A percentile compares a stretch with the other conserved stretches of the same genome.
phyloP scores from a whole-genome alignment of 2,113 vertebrate species.

The Amblyornis subalaris region DNA sequence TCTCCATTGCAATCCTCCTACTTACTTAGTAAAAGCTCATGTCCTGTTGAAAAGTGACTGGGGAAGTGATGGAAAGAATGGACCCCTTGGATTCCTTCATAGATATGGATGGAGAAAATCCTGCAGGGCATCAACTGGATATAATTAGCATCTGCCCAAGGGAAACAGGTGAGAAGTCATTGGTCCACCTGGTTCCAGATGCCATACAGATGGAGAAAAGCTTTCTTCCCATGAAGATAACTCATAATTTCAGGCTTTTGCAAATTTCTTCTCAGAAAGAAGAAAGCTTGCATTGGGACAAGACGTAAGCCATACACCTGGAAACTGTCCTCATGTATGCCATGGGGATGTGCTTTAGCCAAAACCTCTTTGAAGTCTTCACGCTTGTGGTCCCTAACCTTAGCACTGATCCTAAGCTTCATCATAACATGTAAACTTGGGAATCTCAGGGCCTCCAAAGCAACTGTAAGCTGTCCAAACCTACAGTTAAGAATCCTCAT shows the following conservation, averaged over 20 bases:
- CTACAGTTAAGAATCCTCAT: background rate
- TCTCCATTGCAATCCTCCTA: background rate
- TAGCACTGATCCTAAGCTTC: background rate
- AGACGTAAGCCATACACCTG: background rate
- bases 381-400: background rate
- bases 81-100: background rate
- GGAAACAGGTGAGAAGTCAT: background rate
- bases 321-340: background rate
- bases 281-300: background rate
- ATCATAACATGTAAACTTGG: background rate
- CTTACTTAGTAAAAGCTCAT: background rate
- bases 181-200: background rate
- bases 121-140: background rate
- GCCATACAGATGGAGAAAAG: background rate
- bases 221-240: background rate
- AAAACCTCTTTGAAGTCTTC: background rate
- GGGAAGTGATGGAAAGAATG: background rate
- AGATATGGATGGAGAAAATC: background rate
- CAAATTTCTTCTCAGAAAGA: background rate
- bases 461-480: background rate
- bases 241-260: background rate
- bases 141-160: background rate
- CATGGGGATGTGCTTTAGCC: rapidly evolving
- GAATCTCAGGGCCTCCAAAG: background rate
- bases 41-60: background rate